Conservation (phyloP, 2,113 vertebrate species). For the Sinocyclocheilus grahami region DNA sequence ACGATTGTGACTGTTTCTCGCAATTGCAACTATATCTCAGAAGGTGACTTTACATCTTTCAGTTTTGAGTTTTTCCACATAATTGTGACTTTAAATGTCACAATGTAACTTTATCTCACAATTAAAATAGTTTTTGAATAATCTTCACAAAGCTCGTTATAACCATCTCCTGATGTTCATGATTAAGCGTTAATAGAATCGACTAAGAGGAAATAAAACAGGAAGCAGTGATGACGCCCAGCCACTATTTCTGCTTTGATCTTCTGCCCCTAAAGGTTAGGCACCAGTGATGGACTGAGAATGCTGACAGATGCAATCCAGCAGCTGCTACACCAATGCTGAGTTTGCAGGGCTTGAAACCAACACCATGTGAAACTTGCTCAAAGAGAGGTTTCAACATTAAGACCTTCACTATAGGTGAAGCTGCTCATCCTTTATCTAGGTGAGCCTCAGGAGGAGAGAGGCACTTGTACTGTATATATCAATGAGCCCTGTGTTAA, state of each 20-base stretch:
- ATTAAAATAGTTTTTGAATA: neutral
- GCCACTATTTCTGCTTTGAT: slow-evolving; percentile 61
- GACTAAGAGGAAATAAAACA: slow-evolving; percentile 44
- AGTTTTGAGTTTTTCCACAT: neutral
- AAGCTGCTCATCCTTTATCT: slow-evolving; percentile 5
- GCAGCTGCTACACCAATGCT: slow-evolving; percentile 31
- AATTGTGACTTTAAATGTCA: neutral
- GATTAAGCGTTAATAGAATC: neutral
- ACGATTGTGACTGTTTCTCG: too few species aligned
- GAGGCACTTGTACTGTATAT: neutral
- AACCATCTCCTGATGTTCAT: neutral
- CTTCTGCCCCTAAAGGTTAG: slow-evolving; percentile 53
- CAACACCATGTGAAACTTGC: slow-evolving; percentile 38
- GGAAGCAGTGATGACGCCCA: slow-evolving; percentile 47
- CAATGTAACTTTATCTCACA: neutral
- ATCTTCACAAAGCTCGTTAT: neutral
- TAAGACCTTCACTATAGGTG: slow-evolving; percentile 39
- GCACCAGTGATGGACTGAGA: slow-evolving; percentile 51
- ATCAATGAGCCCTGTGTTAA: neutral
- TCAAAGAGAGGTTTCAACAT: slow-evolving; percentile 51
- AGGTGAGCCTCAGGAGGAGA: neutral
- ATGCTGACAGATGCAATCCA: slow-evolving; percentile 63
- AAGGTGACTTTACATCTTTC: neutral
- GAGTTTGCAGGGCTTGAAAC: slow-evolving; percentile 37
- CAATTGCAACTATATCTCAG: neutral